These are phyloP conservation scores for Cyprinodon variegatus DNA, from an alignment of 2,113 vertebrate species.

Conservation along the genomic window DNA sequence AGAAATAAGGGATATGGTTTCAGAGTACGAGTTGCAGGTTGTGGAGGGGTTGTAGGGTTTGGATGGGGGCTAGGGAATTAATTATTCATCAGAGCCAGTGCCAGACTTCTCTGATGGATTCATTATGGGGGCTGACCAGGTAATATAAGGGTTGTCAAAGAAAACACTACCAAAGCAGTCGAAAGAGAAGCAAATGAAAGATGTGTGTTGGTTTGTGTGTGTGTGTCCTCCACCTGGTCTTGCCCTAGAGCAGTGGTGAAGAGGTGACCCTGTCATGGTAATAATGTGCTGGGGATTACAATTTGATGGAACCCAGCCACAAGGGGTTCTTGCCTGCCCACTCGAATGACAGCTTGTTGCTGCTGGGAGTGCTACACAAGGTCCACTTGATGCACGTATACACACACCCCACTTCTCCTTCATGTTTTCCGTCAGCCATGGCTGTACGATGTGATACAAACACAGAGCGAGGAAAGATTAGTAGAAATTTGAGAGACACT, in stretches of 20 bases:
- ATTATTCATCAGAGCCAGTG: slow-evolving; percentile 86
- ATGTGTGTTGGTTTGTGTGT: not conserved
- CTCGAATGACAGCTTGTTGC: slow-evolving; percentile 83
- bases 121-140: slow-evolving; percentile 83
- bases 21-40: slow-evolving; percentile 18
- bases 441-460: slow-evolving; percentile 39
- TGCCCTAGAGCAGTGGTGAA: slow-evolving; percentile 71
- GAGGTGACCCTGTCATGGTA: slow-evolving; percentile 81
- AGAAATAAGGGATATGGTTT: slow-evolving; percentile 37
- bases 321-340: slow-evolving; percentile 80
- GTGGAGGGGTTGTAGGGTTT: not conserved
- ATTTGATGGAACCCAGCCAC: slow-evolving; percentile 81
- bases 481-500: slow-evolving; percentile 42
- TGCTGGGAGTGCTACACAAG: slow-evolving; percentile 68
- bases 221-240: slow-evolving; percentile 66
- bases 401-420: slow-evolving; percentile 18
- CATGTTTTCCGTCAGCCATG: slow-evolving; percentile 35
- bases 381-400: slow-evolving; percentile 71
- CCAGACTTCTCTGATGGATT: slow-evolving; percentile 81
- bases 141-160: slow-evolving; percentile 76
- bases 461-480: slow-evolving; percentile 26
- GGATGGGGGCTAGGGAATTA: slow-evolving; percentile 67
- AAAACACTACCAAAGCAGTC: slow-evolving; percentile 64
- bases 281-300: slow-evolving; percentile 81
- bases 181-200: slow-evolving; percentile 53